A percentile compares a stretch with the other conserved stretches of the same genome.
Conservation (phyloP, 2,797 vertebrate genomes). For the Etheostoma perlongum region DNA sequence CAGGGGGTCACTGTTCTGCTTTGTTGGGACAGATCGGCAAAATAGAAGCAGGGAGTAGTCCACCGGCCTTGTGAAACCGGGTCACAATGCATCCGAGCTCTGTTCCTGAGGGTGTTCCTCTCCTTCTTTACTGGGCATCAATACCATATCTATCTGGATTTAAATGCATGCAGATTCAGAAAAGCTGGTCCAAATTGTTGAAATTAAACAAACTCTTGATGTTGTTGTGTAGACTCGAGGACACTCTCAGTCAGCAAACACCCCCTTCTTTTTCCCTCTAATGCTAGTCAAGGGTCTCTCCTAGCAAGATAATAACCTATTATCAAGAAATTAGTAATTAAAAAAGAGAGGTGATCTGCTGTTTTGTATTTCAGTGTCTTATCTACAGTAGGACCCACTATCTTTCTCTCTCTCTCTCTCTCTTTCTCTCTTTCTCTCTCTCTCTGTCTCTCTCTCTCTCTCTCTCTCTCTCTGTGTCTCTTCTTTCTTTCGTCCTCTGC, state of each 20-base stretch:
- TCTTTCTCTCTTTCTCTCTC: background rate
- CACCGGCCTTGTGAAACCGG: slow-evolving; percentile 23
- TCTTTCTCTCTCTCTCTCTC: background rate
- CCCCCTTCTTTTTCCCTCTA: slow-evolving; percentile 14
- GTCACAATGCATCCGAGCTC: slow-evolving; percentile 36
- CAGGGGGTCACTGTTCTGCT: slow-evolving; percentile 82
- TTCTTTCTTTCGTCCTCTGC: slow-evolving; percentile 24
- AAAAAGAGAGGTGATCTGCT: slow-evolving; percentile 53
- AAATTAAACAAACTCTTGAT: slow-evolving; percentile 7
- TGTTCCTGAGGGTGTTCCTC: slow-evolving; percentile 4
- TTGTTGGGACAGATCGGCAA: background rate
- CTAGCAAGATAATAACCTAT: slow-evolving; percentile 62
- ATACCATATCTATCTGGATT: slow-evolving; percentile 19
- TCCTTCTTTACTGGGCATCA: slow-evolving; percentile 21
- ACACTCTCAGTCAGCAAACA: slow-evolving; percentile 34
- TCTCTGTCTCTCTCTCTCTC: slow-evolving; percentile 1
- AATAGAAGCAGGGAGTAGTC: slow-evolving; percentile 52
- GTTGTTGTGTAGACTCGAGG: slow-evolving; percentile 34
- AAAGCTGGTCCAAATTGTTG: slow-evolving; percentile 15
- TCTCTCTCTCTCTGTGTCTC: background rate
- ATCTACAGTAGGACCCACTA: slow-evolving; percentile 1
- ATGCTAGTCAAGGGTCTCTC: slow-evolving; percentile 51
- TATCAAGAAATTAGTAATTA: slow-evolving; percentile 74
- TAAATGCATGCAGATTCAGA: slow-evolving; percentile 22
- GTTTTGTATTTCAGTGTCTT: slow-evolving; percentile 45